phyloP scores from a whole-genome alignment of 1,140 invertebrate genomes.

The Amphibalanus amphitrite region DNA sequence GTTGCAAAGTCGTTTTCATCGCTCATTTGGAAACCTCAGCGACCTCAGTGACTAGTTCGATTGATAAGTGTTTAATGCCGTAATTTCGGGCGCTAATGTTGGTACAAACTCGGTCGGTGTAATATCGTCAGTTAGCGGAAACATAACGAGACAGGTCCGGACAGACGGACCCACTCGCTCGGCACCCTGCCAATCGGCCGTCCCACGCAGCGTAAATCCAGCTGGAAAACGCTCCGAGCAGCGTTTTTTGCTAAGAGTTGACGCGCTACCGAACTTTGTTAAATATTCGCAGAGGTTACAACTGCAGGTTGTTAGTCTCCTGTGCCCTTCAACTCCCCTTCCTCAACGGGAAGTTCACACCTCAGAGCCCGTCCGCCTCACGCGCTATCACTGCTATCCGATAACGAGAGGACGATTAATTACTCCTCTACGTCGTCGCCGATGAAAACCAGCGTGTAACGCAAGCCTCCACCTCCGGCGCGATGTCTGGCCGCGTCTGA shows the following conservation, averaged over 20 bases:
- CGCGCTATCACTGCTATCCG: not conserved
- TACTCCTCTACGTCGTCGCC: too few relatives aligned
- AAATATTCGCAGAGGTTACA: not conserved
- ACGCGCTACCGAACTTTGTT: not conserved
- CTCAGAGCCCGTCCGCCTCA: too few relatives aligned
- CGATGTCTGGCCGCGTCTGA: too few relatives aligned
- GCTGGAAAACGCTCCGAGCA: not conserved
- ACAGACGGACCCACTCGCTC: not conserved
- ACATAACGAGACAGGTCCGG: too few relatives aligned
- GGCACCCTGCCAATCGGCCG: not conserved
- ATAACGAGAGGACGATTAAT: not conserved
- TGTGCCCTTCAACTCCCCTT: not conserved
- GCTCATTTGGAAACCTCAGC: too few relatives aligned
- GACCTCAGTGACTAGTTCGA: too few relatives aligned
- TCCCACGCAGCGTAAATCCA: not conserved
- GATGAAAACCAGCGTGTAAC: not conserved
- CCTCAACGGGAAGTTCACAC: not conserved
- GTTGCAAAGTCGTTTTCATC: too few relatives aligned
- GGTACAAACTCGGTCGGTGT: too few relatives aligned
- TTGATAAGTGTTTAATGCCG: too few relatives aligned
- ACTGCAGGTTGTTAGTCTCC: not conserved
- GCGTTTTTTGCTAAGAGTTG: too few relatives aligned
- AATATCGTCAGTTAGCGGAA: not conserved
- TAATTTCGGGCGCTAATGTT: too few relatives aligned
- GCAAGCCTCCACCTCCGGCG: not conserved